These are phyloP conservation scores for Caenorhabditis sp. DNA, from an alignment of 2,888 invertebrate genomes.

Conservation along the genomic window DNA sequence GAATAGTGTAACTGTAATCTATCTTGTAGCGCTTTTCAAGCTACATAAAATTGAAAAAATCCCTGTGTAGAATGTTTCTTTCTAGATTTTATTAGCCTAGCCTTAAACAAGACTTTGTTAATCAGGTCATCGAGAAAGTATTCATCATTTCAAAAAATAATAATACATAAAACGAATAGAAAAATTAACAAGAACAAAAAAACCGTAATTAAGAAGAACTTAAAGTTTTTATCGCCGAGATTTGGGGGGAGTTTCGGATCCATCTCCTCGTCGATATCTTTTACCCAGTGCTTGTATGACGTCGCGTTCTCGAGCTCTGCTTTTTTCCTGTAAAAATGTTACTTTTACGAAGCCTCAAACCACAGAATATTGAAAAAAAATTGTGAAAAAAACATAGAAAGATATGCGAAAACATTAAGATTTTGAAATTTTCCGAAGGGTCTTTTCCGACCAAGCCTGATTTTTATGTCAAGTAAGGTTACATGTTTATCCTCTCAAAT, in stretches of 20 bases:
- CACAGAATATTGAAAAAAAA: not conserved
- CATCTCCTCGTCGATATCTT: constrained; percentile 12
- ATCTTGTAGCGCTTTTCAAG: too few species aligned
- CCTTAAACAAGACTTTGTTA: too few species aligned
- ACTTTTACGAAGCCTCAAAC: not conserved
- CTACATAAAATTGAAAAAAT: too few species aligned
- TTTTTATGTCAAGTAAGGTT: constrained; percentile 1
- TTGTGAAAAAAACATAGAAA: too few species aligned
- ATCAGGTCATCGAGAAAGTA: too few species aligned
- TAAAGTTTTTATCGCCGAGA: not conserved
- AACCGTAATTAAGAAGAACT: not conserved
- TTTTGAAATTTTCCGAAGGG: too few species aligned
- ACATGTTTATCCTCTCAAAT: too few species aligned
- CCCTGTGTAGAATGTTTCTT: too few species aligned
- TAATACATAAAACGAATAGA: not conserved
- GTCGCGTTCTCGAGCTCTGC: constrained; percentile 25
- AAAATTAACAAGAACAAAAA: not conserved
- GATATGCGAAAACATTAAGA: too few species aligned
- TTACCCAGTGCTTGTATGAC: constrained; percentile 37
- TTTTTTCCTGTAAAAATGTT: constrained; percentile 24
- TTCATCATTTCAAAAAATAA: too few species aligned
- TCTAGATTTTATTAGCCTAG: too few species aligned
- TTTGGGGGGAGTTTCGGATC: not conserved
- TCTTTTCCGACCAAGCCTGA: not conserved
- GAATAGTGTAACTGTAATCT: too few species aligned